A percentile compares a stretch with the other conserved stretches of the same genome.
Evolutionary conservation across 1,140 invertebrate genomes (phyloP).

Genomic region (Hydropsyche tenuis): DNA sequence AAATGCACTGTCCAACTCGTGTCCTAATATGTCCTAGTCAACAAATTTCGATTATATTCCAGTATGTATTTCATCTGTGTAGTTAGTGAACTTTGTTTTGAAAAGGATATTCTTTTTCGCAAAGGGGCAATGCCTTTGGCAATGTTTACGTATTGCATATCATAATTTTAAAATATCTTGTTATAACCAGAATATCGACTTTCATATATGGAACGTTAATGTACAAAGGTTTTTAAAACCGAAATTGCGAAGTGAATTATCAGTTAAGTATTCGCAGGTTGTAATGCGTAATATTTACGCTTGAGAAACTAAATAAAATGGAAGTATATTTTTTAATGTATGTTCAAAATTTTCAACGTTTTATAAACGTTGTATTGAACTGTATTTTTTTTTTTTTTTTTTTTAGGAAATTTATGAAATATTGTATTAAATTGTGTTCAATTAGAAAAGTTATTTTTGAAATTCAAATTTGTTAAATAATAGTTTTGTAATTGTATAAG

Average conservation of each 20-base stretch:
- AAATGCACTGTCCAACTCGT: slow-evolving; percentile 25
- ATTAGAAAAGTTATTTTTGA: too few relatives aligned
- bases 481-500: neutral
- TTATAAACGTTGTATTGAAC: slow-evolving; percentile 1
- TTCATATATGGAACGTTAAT: slow-evolving; percentile 4
- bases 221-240: neutral
- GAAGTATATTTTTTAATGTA: too few relatives aligned
- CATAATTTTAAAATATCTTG: too few relatives aligned
- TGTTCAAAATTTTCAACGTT: neutral
- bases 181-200: slow-evolving; percentile 12
- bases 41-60: neutral
- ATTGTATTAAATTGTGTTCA: too few relatives aligned
- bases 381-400: neutral
- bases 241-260: neutral
- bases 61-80: neutral
- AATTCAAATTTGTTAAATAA: too few relatives aligned
- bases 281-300: too few relatives aligned
- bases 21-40: slow-evolving; percentile 16
- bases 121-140: neutral
- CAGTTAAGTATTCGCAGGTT: too few relatives aligned
- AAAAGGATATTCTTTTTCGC: neutral
- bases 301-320: too few relatives aligned
- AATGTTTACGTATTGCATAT: too few relatives aligned
- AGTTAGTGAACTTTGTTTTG: neutral
- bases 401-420: too few relatives aligned